Percentiles rank a stretch among this genome's conserved stretches.
Evolutionary conservation across 92 coral and sea anemone genomes (phyloP).

Genomic region (Zoanthus sociatus): DNA sequence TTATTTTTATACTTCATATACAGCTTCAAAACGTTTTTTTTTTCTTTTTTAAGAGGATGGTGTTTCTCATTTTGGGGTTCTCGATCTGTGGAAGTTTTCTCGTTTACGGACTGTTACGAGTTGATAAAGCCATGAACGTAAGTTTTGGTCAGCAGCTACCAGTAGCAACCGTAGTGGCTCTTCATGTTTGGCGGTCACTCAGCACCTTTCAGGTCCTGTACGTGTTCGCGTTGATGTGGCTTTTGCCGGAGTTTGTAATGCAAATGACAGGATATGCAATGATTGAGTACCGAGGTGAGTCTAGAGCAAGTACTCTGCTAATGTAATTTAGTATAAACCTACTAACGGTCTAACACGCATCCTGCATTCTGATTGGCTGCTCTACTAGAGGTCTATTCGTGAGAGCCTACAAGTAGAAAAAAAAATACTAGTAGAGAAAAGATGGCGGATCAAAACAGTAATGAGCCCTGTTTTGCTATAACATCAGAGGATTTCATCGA

Average conservation of each 20-base stretch:
- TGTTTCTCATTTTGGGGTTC: conserved; percentile 57
- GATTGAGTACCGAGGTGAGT: conserved; percentile 82
- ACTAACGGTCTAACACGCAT: too few relatives aligned
- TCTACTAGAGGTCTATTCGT: too few relatives aligned
- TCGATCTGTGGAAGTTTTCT: conserved; percentile 64
- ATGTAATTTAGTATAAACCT: too few relatives aligned
- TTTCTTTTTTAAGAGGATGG: conserved; percentile 61
- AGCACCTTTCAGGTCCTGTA: conserved; percentile 75
- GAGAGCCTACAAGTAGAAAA: too few relatives aligned
- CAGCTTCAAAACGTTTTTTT: too few relatives aligned
- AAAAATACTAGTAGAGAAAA: too few relatives aligned
- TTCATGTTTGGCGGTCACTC: conserved; percentile 68
- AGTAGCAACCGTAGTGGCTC: conserved; percentile 35
- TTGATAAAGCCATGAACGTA: conserved; percentile 77
- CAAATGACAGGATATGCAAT: conserved; percentile 80
- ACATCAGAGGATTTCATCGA: too few relatives aligned
- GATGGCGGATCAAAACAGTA: too few relatives aligned
- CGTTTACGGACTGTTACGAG: conserved; percentile 67
- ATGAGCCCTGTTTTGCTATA: too few relatives aligned
- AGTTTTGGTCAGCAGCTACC: conserved; percentile 65
- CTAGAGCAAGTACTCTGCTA: too few relatives aligned
- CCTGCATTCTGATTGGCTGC: too few relatives aligned
- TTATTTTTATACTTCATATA: too few relatives aligned
- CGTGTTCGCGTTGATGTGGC: conserved; percentile 82
- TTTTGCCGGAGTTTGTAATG: conserved; percentile 74